Evolutionary conservation across 2,888 invertebrate genomes (phyloP).

Genomic region (Ephialtes manifestator): DNA sequence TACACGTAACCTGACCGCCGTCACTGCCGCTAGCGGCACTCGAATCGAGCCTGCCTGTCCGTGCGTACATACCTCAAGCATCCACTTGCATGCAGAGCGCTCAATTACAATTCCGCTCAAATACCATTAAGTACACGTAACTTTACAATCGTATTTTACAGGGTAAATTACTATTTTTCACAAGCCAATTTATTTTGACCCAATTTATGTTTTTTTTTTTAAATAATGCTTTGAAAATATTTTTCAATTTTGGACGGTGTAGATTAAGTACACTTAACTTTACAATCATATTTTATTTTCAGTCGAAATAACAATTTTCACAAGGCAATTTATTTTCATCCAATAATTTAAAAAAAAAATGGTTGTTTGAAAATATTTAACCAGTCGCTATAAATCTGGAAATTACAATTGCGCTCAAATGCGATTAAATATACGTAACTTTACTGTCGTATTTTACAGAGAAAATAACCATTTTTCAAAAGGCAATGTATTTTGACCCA

Average conservation of each 20-base stretch:
- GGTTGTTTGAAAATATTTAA: no score
- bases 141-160: conserved; percentile 32
- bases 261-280: conserved; percentile 56
- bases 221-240: no score
- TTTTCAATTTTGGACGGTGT: no score
- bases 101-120: conserved; percentile 54
- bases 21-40: conserved; percentile 11
- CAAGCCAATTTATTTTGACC: neutral
- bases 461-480: conserved; percentile 24
- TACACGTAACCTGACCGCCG: conserved; percentile 56
- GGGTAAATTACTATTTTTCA: conserved; percentile 26
- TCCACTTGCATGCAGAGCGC: conserved; percentile 37
- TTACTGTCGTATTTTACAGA: conserved; percentile 19
- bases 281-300: conserved; percentile 20
- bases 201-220: no score
- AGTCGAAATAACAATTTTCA: conserved; percentile 29
- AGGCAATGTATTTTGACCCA: neutral
- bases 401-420: conserved; percentile 46
- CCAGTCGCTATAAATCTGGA: no score
- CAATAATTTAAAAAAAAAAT: no score
- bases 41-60: conserved; percentile 23
- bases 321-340: neutral
- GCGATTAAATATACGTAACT: conserved; percentile 55
- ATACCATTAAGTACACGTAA: conserved; percentile 56
- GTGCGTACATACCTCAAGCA: conserved; percentile 27